These are phyloP conservation scores for Brachypodius melanocephalos DNA, from an alignment of 2,113 vertebrate genomes.

Conservation along the genomic window DNA sequence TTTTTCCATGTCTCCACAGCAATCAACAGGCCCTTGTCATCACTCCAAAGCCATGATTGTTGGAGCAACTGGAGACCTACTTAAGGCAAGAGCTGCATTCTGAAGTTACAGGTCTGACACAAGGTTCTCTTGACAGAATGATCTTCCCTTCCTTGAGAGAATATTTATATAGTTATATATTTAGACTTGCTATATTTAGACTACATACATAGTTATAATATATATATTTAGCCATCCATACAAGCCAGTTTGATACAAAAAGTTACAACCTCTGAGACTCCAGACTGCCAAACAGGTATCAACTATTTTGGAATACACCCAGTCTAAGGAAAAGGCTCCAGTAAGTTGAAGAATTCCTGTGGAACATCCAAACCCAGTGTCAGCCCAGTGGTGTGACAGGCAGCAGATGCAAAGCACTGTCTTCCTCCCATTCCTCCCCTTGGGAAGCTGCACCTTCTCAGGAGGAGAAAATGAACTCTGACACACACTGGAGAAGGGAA, in stretches of 20 bases:
- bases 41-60: conserved; percentile 73
- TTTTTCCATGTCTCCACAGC: neutral
- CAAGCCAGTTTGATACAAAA: neutral
- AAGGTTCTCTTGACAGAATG: neutral
- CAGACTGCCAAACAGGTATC: neutral
- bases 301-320: neutral
- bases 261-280: neutral
- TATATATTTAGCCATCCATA: neutral
- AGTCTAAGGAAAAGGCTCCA: neutral
- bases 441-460: neutral
- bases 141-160: neutral
- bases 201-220: neutral
- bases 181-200: neutral
- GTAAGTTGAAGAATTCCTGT: neutral
- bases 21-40: neutral
- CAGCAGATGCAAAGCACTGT: neutral
- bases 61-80: conserved; percentile 75
- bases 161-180: neutral
- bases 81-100: conserved; percentile 74
- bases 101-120: conserved; percentile 78
- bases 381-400: neutral
- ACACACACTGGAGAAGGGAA: neutral
- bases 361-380: neutral
- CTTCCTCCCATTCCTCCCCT: neutral
- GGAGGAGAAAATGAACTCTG: neutral